Evolutionary conservation across 2,797 vertebrate genomes (phyloP).

Genomic region (Tenualosa thibaudeaui): DNA sequence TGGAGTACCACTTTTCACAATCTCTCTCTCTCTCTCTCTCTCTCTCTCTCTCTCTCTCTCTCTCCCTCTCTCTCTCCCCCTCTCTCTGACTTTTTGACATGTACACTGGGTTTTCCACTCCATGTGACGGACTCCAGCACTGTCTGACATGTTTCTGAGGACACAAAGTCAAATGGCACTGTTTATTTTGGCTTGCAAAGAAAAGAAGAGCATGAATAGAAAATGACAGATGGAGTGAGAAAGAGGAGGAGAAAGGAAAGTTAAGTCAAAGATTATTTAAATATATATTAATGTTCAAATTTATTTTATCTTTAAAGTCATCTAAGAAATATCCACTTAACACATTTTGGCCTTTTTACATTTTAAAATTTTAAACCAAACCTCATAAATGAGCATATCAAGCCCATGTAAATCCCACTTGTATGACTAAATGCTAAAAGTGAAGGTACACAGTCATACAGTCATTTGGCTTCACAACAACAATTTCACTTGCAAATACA

Average conservation of each 20-base stretch:
- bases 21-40: conserved; percentile 31
- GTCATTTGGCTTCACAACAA: background rate
- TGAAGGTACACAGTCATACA: background rate
- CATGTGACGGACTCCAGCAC: conserved; percentile 31
- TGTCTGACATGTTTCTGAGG: conserved; percentile 63
- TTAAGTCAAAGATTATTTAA: background rate
- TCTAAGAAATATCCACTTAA: background rate
- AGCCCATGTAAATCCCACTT: background rate
- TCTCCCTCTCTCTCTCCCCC: conserved; percentile 30
- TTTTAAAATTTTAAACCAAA: background rate
- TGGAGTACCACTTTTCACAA: background rate
- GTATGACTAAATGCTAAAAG: background rate
- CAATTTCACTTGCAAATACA: background rate
- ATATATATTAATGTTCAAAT: background rate
- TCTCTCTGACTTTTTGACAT: conserved; percentile 2
- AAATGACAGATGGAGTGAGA: conserved; percentile 24
- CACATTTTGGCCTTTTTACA: background rate
- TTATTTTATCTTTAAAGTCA: background rate
- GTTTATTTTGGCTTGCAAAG: conserved; percentile 70
- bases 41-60: background rate
- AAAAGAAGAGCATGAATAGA: conserved; percentile 45
- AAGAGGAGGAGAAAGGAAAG: conserved; percentile 56
- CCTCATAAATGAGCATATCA: background rate
- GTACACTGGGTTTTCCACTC: conserved; percentile 46
- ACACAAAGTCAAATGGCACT: conserved; percentile 67